phyloP scores from a whole-genome alignment of 2,113 vertebrate genomes.

The Proterorhinus semilunaris region DNA sequence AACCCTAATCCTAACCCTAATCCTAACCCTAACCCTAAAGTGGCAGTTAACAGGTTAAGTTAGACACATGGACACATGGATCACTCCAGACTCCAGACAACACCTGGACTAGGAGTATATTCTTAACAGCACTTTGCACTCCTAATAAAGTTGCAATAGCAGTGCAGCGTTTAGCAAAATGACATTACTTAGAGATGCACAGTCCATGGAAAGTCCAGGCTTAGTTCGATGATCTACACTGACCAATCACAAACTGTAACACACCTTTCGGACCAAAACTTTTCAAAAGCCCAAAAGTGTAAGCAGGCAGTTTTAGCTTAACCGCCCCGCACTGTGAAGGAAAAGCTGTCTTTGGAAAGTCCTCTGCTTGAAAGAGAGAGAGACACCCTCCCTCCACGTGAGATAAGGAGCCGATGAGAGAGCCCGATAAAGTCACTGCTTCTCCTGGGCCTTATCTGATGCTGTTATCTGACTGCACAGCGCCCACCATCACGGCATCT shows the following conservation, averaged over 20 bases:
- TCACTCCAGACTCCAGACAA: too few relatives aligned
- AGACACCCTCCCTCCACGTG: conserved; percentile 64
- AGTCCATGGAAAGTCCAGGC: too few relatives aligned
- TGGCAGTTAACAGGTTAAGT: too few relatives aligned
- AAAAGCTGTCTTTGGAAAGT: conserved; percentile 77
- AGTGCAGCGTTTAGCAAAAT: too few relatives aligned
- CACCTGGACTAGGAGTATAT: too few relatives aligned
- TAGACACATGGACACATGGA: too few relatives aligned
- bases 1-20: too few relatives aligned
- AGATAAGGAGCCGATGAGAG: conserved; percentile 75
- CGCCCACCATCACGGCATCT: conserved; percentile 68
- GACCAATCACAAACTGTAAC: not conserved
- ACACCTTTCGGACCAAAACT: not conserved
- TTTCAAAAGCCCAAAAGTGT: conserved; percentile 17
- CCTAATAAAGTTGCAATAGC: too few relatives aligned
- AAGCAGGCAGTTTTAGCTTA: conserved; percentile 22
- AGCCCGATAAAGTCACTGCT: conserved; percentile 70
- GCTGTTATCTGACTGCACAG: conserved; percentile 75
- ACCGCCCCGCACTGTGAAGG: conserved; percentile 35
- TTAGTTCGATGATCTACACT: too few relatives aligned
- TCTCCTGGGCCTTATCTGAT: conserved; percentile 74
- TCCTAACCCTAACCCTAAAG: too few relatives aligned
- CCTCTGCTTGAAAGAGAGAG: conserved; percentile 75
- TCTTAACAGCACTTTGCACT: too few relatives aligned
- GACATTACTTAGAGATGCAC: too few relatives aligned